These are phyloP conservation scores for Nycticebus coucang DNA, from an alignment of 2,113 vertebrate genomes.

Conservation along the genomic window DNA sequence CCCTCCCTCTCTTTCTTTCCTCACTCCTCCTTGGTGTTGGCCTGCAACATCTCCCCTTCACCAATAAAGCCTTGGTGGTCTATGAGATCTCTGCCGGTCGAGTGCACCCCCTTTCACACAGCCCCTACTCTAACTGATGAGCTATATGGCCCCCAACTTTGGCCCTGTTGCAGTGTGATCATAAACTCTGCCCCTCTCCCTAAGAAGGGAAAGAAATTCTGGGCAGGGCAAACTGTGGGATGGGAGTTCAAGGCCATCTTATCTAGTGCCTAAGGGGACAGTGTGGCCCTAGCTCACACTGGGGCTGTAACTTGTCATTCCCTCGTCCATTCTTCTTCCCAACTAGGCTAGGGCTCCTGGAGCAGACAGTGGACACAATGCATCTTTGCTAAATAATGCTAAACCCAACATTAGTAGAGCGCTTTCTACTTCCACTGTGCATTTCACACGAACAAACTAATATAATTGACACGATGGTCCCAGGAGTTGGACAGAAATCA, in stretches of 20 bases:
- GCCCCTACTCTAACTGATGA: background rate
- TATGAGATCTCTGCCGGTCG: no score
- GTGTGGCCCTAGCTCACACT: background rate
- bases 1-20: no score
- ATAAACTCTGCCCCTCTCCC: background rate
- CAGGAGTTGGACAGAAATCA: background rate
- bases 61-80: no score
- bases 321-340: background rate
- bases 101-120: no score
- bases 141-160: no score
- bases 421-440: background rate
- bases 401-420: background rate
- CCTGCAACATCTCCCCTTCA: no score
- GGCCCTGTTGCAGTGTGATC: background rate
- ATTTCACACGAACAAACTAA: background rate
- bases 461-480: background rate
- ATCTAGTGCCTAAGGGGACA: no score
- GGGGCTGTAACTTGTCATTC: background rate
- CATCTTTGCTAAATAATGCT: background rate
- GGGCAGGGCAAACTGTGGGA: background rate
- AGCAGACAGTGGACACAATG: background rate
- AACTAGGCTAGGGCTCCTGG: background rate
- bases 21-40: no score
- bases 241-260: background rate
- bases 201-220: background rate